phyloP scores from a whole-genome alignment of 2,888 invertebrate genomes.

The Miltochrista miniata region DNA sequence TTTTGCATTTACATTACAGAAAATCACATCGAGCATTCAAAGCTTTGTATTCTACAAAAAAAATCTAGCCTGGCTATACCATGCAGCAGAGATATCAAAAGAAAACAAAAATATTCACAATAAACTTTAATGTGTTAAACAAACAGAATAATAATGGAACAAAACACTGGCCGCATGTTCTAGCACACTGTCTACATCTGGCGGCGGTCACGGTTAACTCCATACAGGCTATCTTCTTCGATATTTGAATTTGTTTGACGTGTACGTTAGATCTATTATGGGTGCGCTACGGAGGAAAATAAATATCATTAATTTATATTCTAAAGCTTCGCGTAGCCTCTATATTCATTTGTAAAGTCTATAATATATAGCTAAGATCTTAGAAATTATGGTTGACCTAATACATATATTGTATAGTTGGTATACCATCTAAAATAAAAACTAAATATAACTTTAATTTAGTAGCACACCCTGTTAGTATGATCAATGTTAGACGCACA shows the following conservation, averaged over 20 bases:
- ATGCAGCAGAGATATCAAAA: conserved; percentile 62
- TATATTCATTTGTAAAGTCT: not conserved
- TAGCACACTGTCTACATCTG: conserved; percentile 65
- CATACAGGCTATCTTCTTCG: conserved; percentile 63
- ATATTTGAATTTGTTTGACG: conserved; percentile 77
- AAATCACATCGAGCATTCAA: conserved; percentile 13
- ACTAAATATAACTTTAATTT: conserved; percentile 14
- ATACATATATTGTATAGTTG: no score
- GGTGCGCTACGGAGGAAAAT: conserved; percentile 78
- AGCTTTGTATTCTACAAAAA: conserved; percentile 20
- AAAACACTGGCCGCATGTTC: conserved; percentile 60
- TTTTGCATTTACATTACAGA: not conserved
- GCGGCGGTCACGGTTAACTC: conserved; percentile 46
- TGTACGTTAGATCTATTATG: conserved; percentile 71
- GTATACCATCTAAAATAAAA: no score
- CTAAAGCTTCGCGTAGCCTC: not conserved
- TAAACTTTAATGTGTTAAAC: conserved; percentile 74
- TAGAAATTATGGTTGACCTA: no score
- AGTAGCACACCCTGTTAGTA: conserved; percentile 71
- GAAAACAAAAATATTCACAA: conserved; percentile 69
- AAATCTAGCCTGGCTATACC: conserved; percentile 52
- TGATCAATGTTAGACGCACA: conserved; percentile 39
- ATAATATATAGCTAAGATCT: not conserved
- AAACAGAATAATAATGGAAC: conserved; percentile 56
- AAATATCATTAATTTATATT: conserved; percentile 28